These are phyloP conservation scores for Trachelus iudaicus DNA, from an alignment of 2,888 invertebrate genomes.

Conservation along the genomic window DNA sequence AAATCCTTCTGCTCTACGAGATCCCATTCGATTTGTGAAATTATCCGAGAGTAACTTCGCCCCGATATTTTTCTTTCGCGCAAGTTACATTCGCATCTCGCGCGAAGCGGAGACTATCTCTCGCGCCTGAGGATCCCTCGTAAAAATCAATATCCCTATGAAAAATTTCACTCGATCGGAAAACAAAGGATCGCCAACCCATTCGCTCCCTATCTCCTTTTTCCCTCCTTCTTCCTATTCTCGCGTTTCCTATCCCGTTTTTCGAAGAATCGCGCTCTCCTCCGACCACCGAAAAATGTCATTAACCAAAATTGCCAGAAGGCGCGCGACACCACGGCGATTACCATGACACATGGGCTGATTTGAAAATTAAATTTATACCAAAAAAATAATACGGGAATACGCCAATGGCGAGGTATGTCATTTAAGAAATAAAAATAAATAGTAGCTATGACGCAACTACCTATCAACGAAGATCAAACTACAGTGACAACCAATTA, in stretches of 20 bases:
- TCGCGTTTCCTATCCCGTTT: neutral
- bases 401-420: conserved; percentile 6
- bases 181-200: neutral
- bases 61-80: neutral
- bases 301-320: conserved; percentile 9
- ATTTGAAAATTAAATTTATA: conserved; percentile 8
- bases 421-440: neutral
- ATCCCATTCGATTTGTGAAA: neutral
- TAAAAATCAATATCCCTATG: neutral
- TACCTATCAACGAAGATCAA: neutral
- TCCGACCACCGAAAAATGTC: neutral
- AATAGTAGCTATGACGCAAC: neutral
- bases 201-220: neutral
- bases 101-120: neutral
- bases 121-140: neutral
- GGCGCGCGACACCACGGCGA: conserved; percentile 11
- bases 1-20: neutral
- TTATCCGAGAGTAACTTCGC: neutral
- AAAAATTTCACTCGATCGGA: neutral
- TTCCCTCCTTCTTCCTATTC: neutral
- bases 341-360: conserved; percentile 4
- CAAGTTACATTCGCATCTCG: neutral
- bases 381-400: neutral
- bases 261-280: neutral
- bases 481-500: neutral